A percentile compares a stretch with the other conserved stretches of the same genome.
Conservation (phyloP, 2,113 vertebrate species). For the Tautogolabrus adspersus region DNA sequence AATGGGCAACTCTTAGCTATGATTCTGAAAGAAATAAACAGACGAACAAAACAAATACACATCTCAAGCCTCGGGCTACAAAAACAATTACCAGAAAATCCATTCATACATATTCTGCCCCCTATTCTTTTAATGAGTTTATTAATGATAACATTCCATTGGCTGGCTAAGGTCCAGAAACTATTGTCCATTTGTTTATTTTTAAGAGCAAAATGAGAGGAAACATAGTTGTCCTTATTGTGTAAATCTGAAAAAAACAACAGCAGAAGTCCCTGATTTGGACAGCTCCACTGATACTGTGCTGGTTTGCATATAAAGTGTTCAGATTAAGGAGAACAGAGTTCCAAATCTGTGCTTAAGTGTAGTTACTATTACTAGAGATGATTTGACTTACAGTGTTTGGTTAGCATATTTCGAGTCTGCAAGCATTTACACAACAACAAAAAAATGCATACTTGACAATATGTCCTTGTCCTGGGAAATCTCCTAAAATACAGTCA, state of each 20-base stretch:
- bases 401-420: background rate
- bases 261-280: too few species aligned
- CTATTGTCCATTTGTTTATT: slow-evolving; percentile 46
- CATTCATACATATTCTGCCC: slow-evolving; percentile 78
- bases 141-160: slow-evolving; percentile 79
- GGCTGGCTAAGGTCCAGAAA: slow-evolving; percentile 55
- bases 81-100: slow-evolving; percentile 85
- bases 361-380: background rate
- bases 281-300: background rate
- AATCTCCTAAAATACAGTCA: background rate
- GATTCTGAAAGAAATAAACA: slow-evolving; percentile 74
- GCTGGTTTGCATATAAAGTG: slow-evolving; percentile 24
- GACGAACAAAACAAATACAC: slow-evolving; percentile 65
- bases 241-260: background rate
- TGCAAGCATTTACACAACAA: slow-evolving; percentile 21
- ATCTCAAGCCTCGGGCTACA: slow-evolving; percentile 74
- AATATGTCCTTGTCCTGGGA: slow-evolving; percentile 1
- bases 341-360: background rate
- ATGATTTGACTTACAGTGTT: slow-evolving; percentile 1
- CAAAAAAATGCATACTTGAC: slow-evolving; percentile 28
- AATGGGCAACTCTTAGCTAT: slow-evolving; percentile 64
- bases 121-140: slow-evolving; percentile 78
- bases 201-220: slow-evolving; percentile 29
- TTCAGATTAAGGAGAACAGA: slow-evolving; percentile 13
- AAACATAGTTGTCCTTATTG: slow-evolving; percentile 1